Base-by-base conservation (phyloP, 2,113 vertebrate genomes). In the Synodontis membranacea region DNA sequence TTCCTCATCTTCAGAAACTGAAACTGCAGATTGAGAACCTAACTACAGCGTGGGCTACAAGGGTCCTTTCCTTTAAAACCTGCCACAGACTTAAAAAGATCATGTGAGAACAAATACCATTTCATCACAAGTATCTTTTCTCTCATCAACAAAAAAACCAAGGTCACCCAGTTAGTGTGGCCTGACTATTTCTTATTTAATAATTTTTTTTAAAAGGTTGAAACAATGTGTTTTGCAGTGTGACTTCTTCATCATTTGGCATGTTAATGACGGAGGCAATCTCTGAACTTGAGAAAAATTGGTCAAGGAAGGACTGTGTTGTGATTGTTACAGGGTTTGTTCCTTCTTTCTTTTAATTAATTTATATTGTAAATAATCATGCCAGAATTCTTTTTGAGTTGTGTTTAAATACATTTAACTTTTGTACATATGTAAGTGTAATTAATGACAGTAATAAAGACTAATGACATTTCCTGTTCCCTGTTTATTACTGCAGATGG, bases 31-130 rank as follows among this genome's bases (percentile, higher is more conserved):
- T 86, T 37, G 28, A 66, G 28, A 62, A 1, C 17, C n/a, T 86
- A 25, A 86, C 85, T 5, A 21, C 44, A 21, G 48, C 11, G 52
- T 86, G 85, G 79, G 78, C n/a, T 52, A 74, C 1, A 19, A 60
- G 42, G 79, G 50, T 82, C 11, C n/a, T 82, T 21, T 82, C 64
- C 19, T 28, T 74, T 15, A n/a, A 48, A 31, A 31, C 31, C n/a
- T 86, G 66, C n/a, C 52, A 64, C 12, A 70, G 64, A 48, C 79
- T 86, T 50, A 52, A n/a, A 15, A 80, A 74, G 48, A 74, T 86
- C 21, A 46, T 50, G 85, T 86, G 44, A 23, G 44, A 66, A 15
- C 21, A 60, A 19, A 5, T 1, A 15, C 14, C 46, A 50, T 19
- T n/a, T n/a, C n/a, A n/a, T n/a, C n/a, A n/a, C n/a, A n/a, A n/a